Percentiles rank a stretch among this genome's conserved stretches.
These are phyloP conservation scores for Megathymus violae DNA, from an alignment of 1,140 invertebrate species.

Conservation along the genomic window DNA sequence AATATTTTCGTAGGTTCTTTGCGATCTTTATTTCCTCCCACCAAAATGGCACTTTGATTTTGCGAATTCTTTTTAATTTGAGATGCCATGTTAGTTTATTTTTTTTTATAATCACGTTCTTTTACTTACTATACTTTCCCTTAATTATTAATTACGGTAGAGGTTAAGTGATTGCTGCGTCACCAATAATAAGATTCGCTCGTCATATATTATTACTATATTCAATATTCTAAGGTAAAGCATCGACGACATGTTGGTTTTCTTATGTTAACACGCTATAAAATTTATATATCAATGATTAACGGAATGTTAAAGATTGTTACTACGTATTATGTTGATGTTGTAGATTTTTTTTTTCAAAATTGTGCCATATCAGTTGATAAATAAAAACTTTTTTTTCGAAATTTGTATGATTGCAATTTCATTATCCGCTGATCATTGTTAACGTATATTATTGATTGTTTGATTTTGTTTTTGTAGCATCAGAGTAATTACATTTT, in stretches of 20 bases:
- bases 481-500: conserved; percentile 49
- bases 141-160: conserved; percentile 70
- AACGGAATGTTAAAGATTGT: conserved; percentile 54
- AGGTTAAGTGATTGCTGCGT: conserved; percentile 81
- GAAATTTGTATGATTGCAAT: conserved; percentile 44
- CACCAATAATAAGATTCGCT: conserved; percentile 82
- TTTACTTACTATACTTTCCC: conserved; percentile 63
- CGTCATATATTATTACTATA: conserved; percentile 68
- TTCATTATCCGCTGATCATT: conserved; percentile 58
- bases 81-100: conserved; percentile 75
- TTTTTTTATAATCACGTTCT: conserved; percentile 65
- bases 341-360: conserved; percentile 51
- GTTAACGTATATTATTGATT: conserved; percentile 34
- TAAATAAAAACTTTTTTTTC: conserved; percentile 53
- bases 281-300: conserved; percentile 62
- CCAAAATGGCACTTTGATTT: conserved; percentile 72
- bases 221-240: conserved; percentile 63
- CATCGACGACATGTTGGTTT: conserved; percentile 56
- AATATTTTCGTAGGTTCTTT: conserved; percentile 81
- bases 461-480: conserved; percentile 48
- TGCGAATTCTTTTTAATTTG: conserved; percentile 50
- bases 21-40: conserved; percentile 78
- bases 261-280: conserved; percentile 53
- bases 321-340: conserved; percentile 36
- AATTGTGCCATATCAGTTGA: conserved; percentile 77